A percentile compares a stretch with the other conserved stretches of the same genome.
Evolutionary conservation across 2,797 vertebrate species (phyloP).

Genomic region (Cryptoblepharus egeriae): DNA sequence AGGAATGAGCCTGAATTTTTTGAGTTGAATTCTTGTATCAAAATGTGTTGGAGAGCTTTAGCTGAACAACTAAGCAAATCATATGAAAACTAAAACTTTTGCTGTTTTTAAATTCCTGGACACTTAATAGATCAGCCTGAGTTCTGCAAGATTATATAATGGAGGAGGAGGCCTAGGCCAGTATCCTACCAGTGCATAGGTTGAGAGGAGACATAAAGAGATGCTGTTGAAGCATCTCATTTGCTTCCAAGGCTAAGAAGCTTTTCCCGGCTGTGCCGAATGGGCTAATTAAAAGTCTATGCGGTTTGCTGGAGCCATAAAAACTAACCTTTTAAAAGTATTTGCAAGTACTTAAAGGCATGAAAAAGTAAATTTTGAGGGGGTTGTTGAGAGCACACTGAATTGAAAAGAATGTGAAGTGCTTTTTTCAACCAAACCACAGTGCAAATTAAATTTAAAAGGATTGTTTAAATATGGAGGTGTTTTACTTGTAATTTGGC

Average conservation of each 20-base stretch:
- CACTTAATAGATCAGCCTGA: background rate
- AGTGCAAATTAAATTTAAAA: background rate
- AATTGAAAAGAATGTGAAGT: too few relatives aligned
- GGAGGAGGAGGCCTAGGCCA: background rate
- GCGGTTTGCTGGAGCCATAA: background rate
- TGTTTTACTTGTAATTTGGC: too few relatives aligned
- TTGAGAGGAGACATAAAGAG: background rate
- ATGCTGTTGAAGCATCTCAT: background rate
- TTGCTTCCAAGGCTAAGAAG: background rate
- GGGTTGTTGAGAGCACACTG: too few relatives aligned
- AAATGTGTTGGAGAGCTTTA: background rate
- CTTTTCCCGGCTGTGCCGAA: background rate
- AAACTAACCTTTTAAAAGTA: background rate
- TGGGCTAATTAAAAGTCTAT: background rate
- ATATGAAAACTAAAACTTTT: background rate
- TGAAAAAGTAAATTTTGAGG: background rate
- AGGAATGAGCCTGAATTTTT: background rate
- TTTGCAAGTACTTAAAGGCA: too few relatives aligned
- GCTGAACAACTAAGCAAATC: background rate
- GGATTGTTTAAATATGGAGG: background rate
- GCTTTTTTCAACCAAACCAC: too few relatives aligned
- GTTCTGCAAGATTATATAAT: background rate
- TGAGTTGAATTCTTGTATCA: background rate
- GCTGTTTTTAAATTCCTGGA: background rate
- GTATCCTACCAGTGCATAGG: background rate